Base-by-base conservation (phyloP, 2,888 invertebrate species). In the Meiosimyza decipiens region DNA sequence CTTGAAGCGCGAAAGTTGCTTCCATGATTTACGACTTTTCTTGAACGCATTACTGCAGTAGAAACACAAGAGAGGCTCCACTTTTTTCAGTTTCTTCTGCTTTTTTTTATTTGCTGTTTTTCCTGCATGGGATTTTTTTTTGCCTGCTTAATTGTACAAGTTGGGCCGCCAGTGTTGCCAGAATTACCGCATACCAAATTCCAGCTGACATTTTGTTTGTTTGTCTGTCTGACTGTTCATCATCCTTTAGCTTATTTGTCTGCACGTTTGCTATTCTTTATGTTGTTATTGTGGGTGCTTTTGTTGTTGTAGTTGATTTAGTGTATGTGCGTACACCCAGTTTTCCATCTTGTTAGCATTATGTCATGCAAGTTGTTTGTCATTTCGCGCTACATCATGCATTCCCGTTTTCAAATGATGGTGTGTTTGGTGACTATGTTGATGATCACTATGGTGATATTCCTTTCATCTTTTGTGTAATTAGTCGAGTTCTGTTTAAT, bases 261-360 rank as follows among this genome's bases (percentile, higher is more conserved):
- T 50, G 15, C 7, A 15, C 50, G 15, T 15, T 47, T 22, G 51
- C 9, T 65, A 33, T 15, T 51, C 15, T n/a, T 28, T 3, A 3
- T 28, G 3, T 28, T 28, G 28, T 28, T 18, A 22, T 22, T 47
- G 18, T 49, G 51, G 9, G 18, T 15, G 11, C 28, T 16, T 33
- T 22, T 64, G 51, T 64, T 64, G 22, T 64, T 50, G 65, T 51
- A 51, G 28, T 51, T 50, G 33, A 33, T 15, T 51, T 40, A 15
- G 28, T 22, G 12, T n/a, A n/a, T n/a, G n/a, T n/a, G n/a, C 16
- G 47, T 51, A 40, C 40, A 40, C 62, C 65, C 66, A 74, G 66
- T 71, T 75, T 75, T 75, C 76, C 76, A 75, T 76, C 77, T 78
- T 77, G 77, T 78, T 77, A 77, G 76, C 74, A 77, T 73, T 76